phyloP scores from a whole-genome alignment of 1,140 invertebrate genomes.

The Saccostrea glomerata region DNA sequence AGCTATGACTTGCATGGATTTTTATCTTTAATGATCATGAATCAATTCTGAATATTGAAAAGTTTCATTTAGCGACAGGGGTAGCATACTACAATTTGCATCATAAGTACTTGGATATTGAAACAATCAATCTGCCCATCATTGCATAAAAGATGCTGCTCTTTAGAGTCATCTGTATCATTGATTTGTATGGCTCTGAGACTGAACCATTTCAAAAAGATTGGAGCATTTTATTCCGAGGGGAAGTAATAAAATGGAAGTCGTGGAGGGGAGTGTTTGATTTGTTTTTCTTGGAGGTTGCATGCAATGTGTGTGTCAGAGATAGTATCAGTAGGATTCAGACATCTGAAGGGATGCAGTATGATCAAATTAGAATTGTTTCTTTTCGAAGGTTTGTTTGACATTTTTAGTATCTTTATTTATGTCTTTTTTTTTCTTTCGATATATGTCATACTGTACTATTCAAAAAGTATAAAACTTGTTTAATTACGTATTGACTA shows the following conservation, averaged over 20 bases:
- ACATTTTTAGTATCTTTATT: too few species aligned
- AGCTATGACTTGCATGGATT: background rate
- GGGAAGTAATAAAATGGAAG: background rate
- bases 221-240: background rate
- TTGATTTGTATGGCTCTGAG: background rate
- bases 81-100: background rate
- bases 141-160: background rate
- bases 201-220: conserved; percentile 2
- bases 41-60: background rate
- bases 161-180: background rate
- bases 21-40: background rate
- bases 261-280: background rate
- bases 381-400: background rate
- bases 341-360: conserved; percentile 2
- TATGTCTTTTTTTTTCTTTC: too few species aligned
- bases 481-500: too few species aligned
- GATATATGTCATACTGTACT: too few species aligned
- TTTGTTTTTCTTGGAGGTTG: conserved; percentile 4
- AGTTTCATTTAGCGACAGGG: too few species aligned
- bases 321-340: background rate
- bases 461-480: too few species aligned
- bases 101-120: background rate
- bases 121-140: background rate
- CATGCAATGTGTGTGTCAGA: background rate
- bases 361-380: background rate